Conservation (phyloP, 2,113 vertebrate species). For the Barnardius zonarius region DNA sequence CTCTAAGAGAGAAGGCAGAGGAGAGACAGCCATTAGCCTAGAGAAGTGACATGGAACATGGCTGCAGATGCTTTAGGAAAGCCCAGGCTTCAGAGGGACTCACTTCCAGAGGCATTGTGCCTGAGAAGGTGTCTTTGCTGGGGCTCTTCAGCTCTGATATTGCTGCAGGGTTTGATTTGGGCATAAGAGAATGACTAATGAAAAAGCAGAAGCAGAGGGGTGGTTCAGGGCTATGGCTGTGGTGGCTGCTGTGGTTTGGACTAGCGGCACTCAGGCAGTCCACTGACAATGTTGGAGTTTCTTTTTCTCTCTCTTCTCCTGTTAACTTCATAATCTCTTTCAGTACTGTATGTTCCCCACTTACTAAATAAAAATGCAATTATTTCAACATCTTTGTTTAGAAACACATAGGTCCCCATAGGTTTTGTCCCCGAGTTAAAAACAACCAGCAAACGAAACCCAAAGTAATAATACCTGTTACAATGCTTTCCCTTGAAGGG, state of each 20-base stretch:
- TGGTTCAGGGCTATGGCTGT: fast-evolving
- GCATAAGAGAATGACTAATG: fast-evolving
- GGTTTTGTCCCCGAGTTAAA: background rate
- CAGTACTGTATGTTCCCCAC: fast-evolving
- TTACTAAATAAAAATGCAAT: background rate
- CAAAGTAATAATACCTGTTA: background rate
- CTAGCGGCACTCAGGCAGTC: background rate
- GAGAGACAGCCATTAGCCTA: background rate
- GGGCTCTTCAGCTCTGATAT: background rate
- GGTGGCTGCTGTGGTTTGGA: background rate
- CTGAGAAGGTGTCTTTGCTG: background rate
- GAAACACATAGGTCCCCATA: background rate
- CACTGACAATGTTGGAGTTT: fast-evolving
- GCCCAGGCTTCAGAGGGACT: background rate
- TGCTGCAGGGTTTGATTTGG: background rate
- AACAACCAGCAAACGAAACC: background rate
- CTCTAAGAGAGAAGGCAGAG: slow-evolving; percentile 75
- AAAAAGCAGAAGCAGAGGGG: background rate
- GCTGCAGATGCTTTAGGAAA: background rate
- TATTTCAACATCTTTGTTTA: background rate
- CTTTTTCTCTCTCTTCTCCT: background rate
- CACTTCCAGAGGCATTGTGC: background rate
- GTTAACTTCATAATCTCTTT: background rate
- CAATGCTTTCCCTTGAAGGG: background rate
- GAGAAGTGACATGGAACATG: fast-evolving